phyloP scores from a whole-genome alignment of 2,888 invertebrate species.

The Geotrupes spiniger region DNA sequence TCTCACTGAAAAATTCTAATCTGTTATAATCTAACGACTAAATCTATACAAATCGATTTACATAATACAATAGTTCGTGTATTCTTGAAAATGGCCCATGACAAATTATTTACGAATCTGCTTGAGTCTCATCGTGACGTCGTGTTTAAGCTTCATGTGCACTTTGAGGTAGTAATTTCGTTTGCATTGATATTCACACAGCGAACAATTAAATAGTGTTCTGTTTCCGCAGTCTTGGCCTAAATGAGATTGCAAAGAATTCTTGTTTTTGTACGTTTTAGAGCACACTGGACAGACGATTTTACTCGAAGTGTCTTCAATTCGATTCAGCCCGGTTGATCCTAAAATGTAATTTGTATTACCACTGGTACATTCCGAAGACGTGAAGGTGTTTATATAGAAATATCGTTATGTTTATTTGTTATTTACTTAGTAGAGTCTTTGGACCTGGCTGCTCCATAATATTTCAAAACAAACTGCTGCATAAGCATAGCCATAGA shows the following conservation, averaged over 20 bases:
- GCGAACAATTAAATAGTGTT: constrained; percentile 10
- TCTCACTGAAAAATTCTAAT: too few species aligned
- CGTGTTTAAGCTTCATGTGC: constrained; percentile 20
- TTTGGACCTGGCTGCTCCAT: too few species aligned
- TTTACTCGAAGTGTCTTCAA: background rate
- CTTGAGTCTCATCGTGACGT: constrained; percentile 9
- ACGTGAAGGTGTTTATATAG: constrained; percentile 3
- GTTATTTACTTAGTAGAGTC: too few species aligned
- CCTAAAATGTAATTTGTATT: too few species aligned
- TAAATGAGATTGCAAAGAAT: constrained; percentile 24
- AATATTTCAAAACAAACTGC: too few species aligned
- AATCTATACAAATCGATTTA: too few species aligned
- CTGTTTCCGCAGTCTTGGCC: constrained; percentile 19
- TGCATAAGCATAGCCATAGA: too few species aligned
- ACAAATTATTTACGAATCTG: background rate
- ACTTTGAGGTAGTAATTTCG: constrained; percentile 21
- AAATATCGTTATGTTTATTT: too few species aligned
- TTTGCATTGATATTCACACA: constrained; percentile 19
- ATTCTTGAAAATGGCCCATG: too few species aligned
- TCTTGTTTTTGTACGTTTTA: constrained; percentile 24
- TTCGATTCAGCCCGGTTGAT: too few species aligned
- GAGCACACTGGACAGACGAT: constrained; percentile 24
- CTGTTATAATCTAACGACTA: too few species aligned
- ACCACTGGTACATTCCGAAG: background rate
- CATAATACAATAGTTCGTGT: too few species aligned